Base-by-base conservation (phyloP, 2,113 vertebrate genomes). In the Tauraco erythrolophus region DNA sequence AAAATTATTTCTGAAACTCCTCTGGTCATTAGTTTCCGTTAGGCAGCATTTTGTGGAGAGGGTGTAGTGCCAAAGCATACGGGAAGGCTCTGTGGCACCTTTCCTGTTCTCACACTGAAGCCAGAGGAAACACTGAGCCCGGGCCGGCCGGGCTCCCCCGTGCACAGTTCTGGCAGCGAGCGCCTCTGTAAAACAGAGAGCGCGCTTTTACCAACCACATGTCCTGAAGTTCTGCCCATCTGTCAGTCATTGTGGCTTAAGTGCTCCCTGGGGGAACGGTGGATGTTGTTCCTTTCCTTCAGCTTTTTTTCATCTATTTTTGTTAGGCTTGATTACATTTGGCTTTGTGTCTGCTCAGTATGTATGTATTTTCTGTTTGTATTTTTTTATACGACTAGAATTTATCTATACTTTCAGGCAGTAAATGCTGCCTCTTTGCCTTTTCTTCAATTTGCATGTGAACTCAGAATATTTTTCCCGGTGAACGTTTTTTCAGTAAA, bases 1-100 rank as follows among this genome's bases (percentile, higher is more conserved):
- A 98, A 98, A 98, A 98, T 98, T 98, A 98, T 98, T 98, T 97
- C 97, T 94, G 97, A 97, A 98, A 96, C 97, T 97, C 96, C 96
- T 82, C 58, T 48, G 89, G 97, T 97, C 96, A 72, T 98, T 98
- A 97, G 98, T 98, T 98, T 98, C 98, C 0, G 94, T 98, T 98
- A 98, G 97, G 91, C 84, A 69, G 83, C 21, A 0, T 5, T 82
- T 87, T 83, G 81, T 4, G 33, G 62, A 17, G 84, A 71, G 50
- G 86, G 69, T 56, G 35, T 37, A 45, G 68, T 22, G 33, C 84
- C 95, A 46, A 7, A 57, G 66, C 3, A 0, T 22, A 51, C 14
- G 56, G 79, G 77, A 7, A 14, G 53, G 50, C 41, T 66, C 53
- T 37, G 89, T 37, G 84, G 83, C 78, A 69, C 78, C 75, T 78